Evolutionary conservation across 2,888 invertebrate species (phyloP).

Genomic region (Busseola fusca): DNA sequence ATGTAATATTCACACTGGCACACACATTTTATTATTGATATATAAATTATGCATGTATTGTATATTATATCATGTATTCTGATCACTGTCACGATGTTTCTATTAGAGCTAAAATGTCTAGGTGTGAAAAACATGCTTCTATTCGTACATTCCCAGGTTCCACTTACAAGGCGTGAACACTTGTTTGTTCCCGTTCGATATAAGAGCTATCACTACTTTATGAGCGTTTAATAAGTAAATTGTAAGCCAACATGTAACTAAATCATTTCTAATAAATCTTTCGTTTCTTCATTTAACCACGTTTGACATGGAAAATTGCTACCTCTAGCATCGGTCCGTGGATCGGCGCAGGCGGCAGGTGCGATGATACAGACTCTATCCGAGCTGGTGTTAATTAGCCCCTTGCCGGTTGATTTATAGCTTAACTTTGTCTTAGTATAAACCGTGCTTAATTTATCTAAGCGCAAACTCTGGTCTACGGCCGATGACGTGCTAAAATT

Average conservation of each 20-base stretch:
- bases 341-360: slow-evolving; percentile 70
- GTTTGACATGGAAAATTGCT: slow-evolving; percentile 67
- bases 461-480: slow-evolving; percentile 46
- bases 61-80: slow-evolving; percentile 20
- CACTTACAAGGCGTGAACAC: slow-evolving; percentile 7
- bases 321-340: slow-evolving; percentile 56
- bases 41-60: slow-evolving; percentile 13
- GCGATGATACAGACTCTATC: slow-evolving; percentile 73
- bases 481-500: slow-evolving; percentile 64
- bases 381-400: slow-evolving; percentile 79
- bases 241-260: slow-evolving; percentile 33
- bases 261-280: slow-evolving; percentile 57
- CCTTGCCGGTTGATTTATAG: slow-evolving; percentile 80
- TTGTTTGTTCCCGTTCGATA: slow-evolving; percentile 15
- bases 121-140: slow-evolving; percentile 15
- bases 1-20: not conserved
- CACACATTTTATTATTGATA: slow-evolving; percentile 15
- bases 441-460: slow-evolving; percentile 72
- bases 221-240: slow-evolving; percentile 37
- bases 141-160: not conserved
- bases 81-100: slow-evolving; percentile 10
- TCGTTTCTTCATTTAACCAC: slow-evolving; percentile 55
- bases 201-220: slow-evolving; percentile 26
- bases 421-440: slow-evolving; percentile 74
- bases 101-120: slow-evolving; percentile 19